A percentile compares a stretch with the other conserved stretches of the same genome.
phyloP scores from a whole-genome alignment of 2,113 vertebrate genomes.

The Planiliza haematocheilus region DNA sequence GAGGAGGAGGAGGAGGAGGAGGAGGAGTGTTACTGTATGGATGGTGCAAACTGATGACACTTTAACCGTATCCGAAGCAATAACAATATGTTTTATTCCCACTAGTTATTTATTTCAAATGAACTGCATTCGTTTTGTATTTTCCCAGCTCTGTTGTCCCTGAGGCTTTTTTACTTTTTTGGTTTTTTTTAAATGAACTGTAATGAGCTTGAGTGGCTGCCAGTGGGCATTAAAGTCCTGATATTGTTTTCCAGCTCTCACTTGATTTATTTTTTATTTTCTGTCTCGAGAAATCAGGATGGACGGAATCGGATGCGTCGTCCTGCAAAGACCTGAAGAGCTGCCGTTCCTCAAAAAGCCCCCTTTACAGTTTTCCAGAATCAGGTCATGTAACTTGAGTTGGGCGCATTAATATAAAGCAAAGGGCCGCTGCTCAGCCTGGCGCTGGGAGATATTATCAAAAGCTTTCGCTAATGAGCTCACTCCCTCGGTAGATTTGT shows the following conservation, averaged over 20 bases:
- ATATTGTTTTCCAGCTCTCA: constrained; percentile 17
- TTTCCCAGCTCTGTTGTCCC: constrained; percentile 13
- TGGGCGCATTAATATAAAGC: constrained; percentile 7
- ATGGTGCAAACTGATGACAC: constrained; percentile 18
- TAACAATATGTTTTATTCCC: constrained; percentile 43
- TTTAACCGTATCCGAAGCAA: constrained; percentile 47
- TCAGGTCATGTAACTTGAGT: not conserved
- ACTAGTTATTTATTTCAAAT: constrained; percentile 50
- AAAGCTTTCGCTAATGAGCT: constrained; percentile 33
- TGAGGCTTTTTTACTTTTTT: constrained; percentile 38
- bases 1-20: too few relatives aligned
- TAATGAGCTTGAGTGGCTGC: constrained; percentile 45
- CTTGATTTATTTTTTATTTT: not conserved
- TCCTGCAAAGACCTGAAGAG: not conserved
- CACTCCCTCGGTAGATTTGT: not conserved
- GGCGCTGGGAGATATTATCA: constrained; percentile 18
- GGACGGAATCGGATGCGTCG: too few relatives aligned
- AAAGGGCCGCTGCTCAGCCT: constrained; percentile 1
- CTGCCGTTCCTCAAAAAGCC: not conserved
- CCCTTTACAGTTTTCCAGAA: not conserved
- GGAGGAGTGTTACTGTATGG: not conserved
- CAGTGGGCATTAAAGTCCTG: constrained; percentile 16
- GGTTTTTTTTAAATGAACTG: constrained; percentile 25
- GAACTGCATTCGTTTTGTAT: not conserved
- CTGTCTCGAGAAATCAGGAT: too few relatives aligned